phyloP scores from a whole-genome alignment of 2,888 invertebrate genomes.

The Osedax fenrisi region DNA sequence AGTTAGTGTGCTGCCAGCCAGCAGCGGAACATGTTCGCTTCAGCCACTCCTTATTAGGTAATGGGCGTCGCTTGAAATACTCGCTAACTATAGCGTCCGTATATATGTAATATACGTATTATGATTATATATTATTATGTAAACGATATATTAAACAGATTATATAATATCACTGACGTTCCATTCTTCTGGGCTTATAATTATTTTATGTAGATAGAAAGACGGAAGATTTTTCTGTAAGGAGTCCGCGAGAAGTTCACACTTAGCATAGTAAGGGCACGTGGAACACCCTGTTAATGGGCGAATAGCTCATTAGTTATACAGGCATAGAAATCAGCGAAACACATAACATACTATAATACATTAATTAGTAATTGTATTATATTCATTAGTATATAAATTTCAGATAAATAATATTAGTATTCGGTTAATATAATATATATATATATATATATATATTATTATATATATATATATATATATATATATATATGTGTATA shows the following conservation, averaged over 20 bases:
- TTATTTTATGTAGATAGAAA: constrained; percentile 49
- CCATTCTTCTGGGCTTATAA: constrained; percentile 46
- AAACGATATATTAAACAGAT: neutral
- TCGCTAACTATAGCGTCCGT: no score
- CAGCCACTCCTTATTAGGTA: constrained; percentile 41
- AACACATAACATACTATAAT: no score
- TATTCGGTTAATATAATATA: no score
- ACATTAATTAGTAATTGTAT: no score
- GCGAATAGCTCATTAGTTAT: no score
- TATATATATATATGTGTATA: no score
- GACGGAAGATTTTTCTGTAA: constrained; percentile 44
- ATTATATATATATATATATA: no score
- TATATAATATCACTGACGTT: constrained; percentile 33
- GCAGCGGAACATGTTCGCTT: constrained; percentile 40
- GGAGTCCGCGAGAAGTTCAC: constrained; percentile 48
- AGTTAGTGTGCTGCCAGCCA: constrained; percentile 46
- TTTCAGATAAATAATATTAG: no score
- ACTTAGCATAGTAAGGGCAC: constrained; percentile 49
- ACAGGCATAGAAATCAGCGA: no score
- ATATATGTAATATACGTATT: neutral
- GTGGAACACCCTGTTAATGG: constrained; percentile 43
- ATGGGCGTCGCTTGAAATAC: no score
- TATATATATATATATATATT: no score
- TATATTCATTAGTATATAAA: no score
- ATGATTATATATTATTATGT: neutral